A percentile compares a stretch with the other conserved stretches of the same genome.
phyloP scores from a whole-genome alignment of 2,113 vertebrate genomes.

The Hippocampus comes region DNA sequence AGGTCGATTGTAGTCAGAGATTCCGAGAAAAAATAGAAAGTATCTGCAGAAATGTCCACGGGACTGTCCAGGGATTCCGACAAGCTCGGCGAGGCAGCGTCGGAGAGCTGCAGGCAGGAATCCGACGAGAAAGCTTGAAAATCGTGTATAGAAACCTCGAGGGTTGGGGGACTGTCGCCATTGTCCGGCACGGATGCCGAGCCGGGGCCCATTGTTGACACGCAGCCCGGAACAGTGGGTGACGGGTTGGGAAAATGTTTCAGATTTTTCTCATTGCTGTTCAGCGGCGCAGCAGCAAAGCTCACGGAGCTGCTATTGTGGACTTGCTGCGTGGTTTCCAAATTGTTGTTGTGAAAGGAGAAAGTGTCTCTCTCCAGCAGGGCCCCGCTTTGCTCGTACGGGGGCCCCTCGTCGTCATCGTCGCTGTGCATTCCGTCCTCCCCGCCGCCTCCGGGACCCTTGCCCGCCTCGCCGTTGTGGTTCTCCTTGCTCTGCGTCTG shows the following conservation, averaged over 20 bases:
- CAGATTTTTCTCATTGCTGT: slow-evolving; percentile 99
- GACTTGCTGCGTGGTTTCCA: slow-evolving; percentile 82
- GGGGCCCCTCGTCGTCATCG: slow-evolving; percentile 84
- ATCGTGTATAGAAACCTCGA: slow-evolving; percentile 95
- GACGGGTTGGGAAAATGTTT: slow-evolving; percentile 98
- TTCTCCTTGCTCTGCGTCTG: slow-evolving; percentile 98
- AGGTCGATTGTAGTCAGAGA: slow-evolving; percentile 96
- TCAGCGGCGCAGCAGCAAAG: slow-evolving; percentile 88
- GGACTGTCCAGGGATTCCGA: slow-evolving; percentile 94
- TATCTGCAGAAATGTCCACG: slow-evolving; percentile 92
- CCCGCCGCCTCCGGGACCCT: slow-evolving; percentile 46
- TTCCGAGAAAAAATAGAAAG: slow-evolving; percentile 98
- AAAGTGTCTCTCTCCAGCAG: slow-evolving; percentile 94
- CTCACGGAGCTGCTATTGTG: slow-evolving; percentile 88
- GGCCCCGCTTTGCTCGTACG: slow-evolving; percentile 88
- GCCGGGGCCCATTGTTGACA: slow-evolving; percentile 95
- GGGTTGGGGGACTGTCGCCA: slow-evolving; percentile 89
- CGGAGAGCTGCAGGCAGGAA: slow-evolving; percentile 96
- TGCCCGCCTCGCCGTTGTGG: slow-evolving; percentile 83
- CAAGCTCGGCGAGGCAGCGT: slow-evolving; percentile 90
- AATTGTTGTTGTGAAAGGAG: slow-evolving; percentile 89
- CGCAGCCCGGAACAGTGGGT: slow-evolving; percentile 95
- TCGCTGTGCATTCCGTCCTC: slow-evolving; percentile 87
- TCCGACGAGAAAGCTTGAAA: slow-evolving; percentile 94
- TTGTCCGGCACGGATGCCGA: slow-evolving; percentile 95